Conservation (phyloP, 2,888 invertebrate genomes). For the Spatulosminthurus flaviceps region DNA sequence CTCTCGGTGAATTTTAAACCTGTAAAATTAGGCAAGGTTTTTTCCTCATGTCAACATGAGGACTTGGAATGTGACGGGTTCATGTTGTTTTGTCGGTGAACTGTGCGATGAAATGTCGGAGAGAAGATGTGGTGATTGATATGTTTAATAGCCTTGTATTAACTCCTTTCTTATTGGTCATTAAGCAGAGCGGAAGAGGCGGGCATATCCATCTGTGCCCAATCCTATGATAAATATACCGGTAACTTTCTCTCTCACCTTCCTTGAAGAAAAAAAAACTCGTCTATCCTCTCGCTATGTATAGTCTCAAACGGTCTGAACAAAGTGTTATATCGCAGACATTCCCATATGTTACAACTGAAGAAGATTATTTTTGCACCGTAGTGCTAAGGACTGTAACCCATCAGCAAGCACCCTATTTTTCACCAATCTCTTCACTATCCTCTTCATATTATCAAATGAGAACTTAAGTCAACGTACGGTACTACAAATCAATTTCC, state of each 20-base stretch:
- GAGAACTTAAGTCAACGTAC: slow-evolving; percentile 6
- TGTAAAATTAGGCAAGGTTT: slow-evolving; percentile 27
- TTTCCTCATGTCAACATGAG: slow-evolving; percentile 44
- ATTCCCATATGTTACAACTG: slow-evolving; percentile 9
- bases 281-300: background rate
- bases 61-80: slow-evolving; percentile 45
- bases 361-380: slow-evolving; percentile 26
- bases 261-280: too few relatives aligned
- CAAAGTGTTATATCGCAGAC: slow-evolving; percentile 1
- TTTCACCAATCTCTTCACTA: slow-evolving; percentile 13
- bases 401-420: slow-evolving; percentile 15
- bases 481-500: slow-evolving; percentile 4
- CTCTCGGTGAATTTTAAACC: too few relatives aligned
- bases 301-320: background rate
- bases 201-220: slow-evolving; percentile 16
- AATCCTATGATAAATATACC: slow-evolving; percentile 30
- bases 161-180: slow-evolving; percentile 36
- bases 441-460: slow-evolving; percentile 11
- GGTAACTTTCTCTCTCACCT: slow-evolving; percentile 24
- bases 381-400: background rate
- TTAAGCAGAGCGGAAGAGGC: slow-evolving; percentile 36
- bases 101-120: slow-evolving; percentile 52
- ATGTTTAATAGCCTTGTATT: slow-evolving; percentile 33
- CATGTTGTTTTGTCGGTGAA: slow-evolving; percentile 46
- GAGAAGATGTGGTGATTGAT: slow-evolving; percentile 47